phyloP scores from a whole-genome alignment of 2,888 invertebrate species.

The Erpobdella octoculata region DNA sequence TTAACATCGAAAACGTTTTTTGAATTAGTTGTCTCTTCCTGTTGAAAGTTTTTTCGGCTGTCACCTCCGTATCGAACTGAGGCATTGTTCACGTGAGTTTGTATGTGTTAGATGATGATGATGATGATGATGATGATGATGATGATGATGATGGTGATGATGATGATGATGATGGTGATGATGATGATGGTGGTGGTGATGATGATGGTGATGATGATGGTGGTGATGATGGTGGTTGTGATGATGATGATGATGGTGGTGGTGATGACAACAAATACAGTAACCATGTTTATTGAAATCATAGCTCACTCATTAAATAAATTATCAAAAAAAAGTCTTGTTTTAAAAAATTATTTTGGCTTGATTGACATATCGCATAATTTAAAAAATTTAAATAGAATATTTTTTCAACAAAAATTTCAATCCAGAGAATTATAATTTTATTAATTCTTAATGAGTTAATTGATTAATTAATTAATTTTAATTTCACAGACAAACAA shows the following conservation, averaged over 20 bases:
- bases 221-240: neutral
- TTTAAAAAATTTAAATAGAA: too few relatives aligned
- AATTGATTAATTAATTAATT: too few relatives aligned
- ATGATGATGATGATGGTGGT: neutral
- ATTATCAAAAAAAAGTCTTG: too few relatives aligned
- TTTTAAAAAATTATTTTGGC: too few relatives aligned
- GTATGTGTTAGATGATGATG: neutral
- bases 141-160: neutral
- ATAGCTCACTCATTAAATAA: too few relatives aligned
- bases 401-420: too few relatives aligned
- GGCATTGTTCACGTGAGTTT: constrained; percentile 81
- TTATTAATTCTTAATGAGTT: too few relatives aligned
- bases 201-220: neutral
- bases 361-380: too few relatives aligned
- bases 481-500: constrained; percentile 69
- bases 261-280: too few relatives aligned
- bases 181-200: neutral
- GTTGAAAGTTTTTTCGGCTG: constrained; percentile 85
- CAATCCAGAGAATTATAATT: too few relatives aligned
- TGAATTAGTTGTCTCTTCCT: constrained; percentile 71
- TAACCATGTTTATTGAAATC: too few relatives aligned
- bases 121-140: neutral
- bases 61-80: constrained; percentile 80
- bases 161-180: neutral
- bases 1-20: neutral